Evolutionary conservation across 2,113 vertebrate species (phyloP).

Genomic region (Passer domesticus): DNA sequence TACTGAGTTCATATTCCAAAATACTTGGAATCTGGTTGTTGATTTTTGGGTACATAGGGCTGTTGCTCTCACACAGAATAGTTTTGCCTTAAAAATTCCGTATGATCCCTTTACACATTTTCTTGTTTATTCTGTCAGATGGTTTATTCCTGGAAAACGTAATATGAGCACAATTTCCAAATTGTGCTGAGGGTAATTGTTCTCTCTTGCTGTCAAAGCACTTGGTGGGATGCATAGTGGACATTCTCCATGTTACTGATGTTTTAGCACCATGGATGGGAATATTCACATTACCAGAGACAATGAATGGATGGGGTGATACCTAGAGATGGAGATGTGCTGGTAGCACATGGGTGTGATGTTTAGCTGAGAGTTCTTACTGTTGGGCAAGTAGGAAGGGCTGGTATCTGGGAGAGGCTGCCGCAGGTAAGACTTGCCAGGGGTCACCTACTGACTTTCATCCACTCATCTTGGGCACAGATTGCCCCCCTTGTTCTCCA

Average conservation of each 20-base stretch:
- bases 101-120: conserved; percentile 49
- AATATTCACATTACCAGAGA: not conserved
- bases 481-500: not conserved
- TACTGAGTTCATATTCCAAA: conserved; percentile 50
- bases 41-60: conserved; percentile 46
- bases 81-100: not conserved
- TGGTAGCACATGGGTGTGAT: not conserved
- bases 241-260: not conserved
- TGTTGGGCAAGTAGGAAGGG: not conserved
- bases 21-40: conserved; percentile 68
- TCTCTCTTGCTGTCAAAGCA: not conserved
- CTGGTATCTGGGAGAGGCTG: not conserved
- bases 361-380: not conserved
- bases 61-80: conserved; percentile 17
- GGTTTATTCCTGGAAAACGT: not conserved
- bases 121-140: conserved; percentile 36
- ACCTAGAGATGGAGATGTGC: not conserved
- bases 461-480: not conserved
- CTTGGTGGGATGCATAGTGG: not conserved
- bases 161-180: not conserved
- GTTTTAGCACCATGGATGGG: not conserved
- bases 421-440: not conserved
- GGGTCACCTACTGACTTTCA: not conserved
- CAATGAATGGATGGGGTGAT: not conserved
- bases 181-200: conserved; percentile 17